Evolutionary conservation across 1,140 invertebrate genomes (phyloP), one percentile per base, ranked within the genome.

Genomic region (Octopus sinensis): DNA sequence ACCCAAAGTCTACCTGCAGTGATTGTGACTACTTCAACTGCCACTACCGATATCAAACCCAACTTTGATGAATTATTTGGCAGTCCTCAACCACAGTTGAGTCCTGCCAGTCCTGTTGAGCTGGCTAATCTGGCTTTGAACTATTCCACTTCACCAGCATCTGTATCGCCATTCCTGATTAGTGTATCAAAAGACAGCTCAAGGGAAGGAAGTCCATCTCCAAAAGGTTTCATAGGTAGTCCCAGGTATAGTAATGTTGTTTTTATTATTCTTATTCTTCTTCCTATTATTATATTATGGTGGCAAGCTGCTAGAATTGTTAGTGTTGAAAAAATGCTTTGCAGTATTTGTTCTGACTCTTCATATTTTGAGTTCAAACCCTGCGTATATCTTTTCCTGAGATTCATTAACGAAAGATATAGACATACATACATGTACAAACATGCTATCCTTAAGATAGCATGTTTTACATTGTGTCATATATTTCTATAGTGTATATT

Each of bases 1-100:
- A 76, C 82, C 43, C 84, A 86, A 51, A 84, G 83, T 30, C 54
- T 87, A 4, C 84, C 84, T 17, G 79, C 86, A 54, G 80, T 84
- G 5, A 82, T 86, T 82, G 83, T 86, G 9, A 82, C 83, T 75
- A 79, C 54, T 17, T 62, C 79, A 62, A 73, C 68, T 5, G 68
- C 68, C 17, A 23, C 17, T 73, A 13, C 68, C 30, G 68, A 73
- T 73, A 73, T 73, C 13, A 73, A 73, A 73, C 68, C 68, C 30
- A 73, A 73, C 30, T 73, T 73, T 73, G 30, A 23, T 73, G 68
- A 73, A 7, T 73, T 73, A 13, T 73, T 73, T 13, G 30, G 5
- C 13, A 73, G 30, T 1, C 68, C 17, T 6, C 68, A 73, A 13
- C 68, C 17, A 17, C 68, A 73, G 13, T 23, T n/a, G 30, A 13